phyloP scores from a whole-genome alignment of 2,797 vertebrate genomes.

The Xiphorhynchus erythropygius region DNA sequence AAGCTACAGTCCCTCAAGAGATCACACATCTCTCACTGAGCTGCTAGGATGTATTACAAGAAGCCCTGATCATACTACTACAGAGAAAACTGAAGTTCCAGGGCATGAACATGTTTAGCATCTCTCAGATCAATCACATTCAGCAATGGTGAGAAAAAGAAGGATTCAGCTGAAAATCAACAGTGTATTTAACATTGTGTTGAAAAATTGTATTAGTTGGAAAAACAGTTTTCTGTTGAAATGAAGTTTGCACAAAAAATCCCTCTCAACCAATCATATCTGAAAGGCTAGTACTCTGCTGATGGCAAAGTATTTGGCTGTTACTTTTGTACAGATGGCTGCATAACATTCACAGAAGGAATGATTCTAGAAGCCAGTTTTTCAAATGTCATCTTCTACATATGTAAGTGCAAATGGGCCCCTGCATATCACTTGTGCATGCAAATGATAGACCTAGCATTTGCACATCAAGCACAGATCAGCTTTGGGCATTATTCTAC shows the following conservation, averaged over 20 bases:
- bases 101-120: not conserved
- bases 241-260: not conserved
- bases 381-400: constrained; percentile 64
- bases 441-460: constrained; percentile 39
- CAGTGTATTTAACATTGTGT: not conserved
- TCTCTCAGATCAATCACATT: not conserved
- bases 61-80: not conserved
- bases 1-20: not conserved
- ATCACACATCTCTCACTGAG: not conserved
- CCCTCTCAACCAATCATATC: not conserved
- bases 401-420: constrained; percentile 50
- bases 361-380: constrained; percentile 47
- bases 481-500: constrained; percentile 24
- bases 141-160: not conserved
- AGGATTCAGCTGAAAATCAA: not conserved
- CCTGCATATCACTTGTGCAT: constrained; percentile 31
- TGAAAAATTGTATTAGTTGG: not conserved
- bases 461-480: constrained; percentile 28
- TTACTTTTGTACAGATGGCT: constrained; percentile 63
- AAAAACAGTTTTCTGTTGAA: not conserved
- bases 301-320: constrained; percentile 43
- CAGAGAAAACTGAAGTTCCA: not conserved
- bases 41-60: not conserved
- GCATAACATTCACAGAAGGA: constrained; percentile 61
- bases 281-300: constrained; percentile 21